Evolutionary conservation across 2,888 invertebrate species (phyloP).

Genomic region (Hydraecia micacea): DNA sequence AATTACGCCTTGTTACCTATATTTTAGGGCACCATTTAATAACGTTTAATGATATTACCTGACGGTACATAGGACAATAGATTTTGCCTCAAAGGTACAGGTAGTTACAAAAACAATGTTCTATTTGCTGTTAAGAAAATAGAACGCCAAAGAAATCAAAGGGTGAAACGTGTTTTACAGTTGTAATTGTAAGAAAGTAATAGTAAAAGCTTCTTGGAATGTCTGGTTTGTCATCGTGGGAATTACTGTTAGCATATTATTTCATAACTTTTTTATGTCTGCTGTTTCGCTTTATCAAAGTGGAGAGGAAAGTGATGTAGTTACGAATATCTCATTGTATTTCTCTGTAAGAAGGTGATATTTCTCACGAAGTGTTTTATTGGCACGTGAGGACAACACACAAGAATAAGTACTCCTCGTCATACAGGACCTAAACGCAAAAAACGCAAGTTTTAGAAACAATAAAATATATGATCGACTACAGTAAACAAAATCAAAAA

Average conservation of each 20-base stretch:
- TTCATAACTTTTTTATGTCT: constrained; percentile 21
- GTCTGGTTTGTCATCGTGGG: constrained; percentile 53
- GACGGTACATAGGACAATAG: constrained; percentile 52
- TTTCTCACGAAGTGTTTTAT: constrained; percentile 22
- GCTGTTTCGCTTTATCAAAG: constrained; percentile 15
- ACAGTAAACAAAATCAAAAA: no score
- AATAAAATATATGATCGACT: no score
- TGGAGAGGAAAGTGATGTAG: constrained; percentile 8
- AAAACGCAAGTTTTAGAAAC: no score
- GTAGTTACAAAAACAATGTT: constrained; percentile 54
- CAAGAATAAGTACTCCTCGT: constrained; percentile 4
- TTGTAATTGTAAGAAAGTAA: constrained; percentile 52
- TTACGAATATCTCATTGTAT: constrained; percentile 24
- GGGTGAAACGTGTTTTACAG: constrained; percentile 26
- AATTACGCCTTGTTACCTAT: constrained; percentile 18
- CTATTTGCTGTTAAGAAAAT: constrained; percentile 33
- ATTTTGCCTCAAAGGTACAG: constrained; percentile 52
- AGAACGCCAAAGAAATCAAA: constrained; percentile 22
- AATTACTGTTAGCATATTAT: constrained; percentile 41
- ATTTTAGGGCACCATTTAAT: constrained; percentile 41
- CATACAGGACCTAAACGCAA: no score
- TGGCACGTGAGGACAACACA: not conserved
- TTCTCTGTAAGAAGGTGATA: not conserved
- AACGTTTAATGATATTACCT: constrained; percentile 58
- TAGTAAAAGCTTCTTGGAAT: constrained; percentile 56